phyloP scores from a whole-genome alignment of 2,888 invertebrate genomes.

The Glyphotaelius pellucidus region DNA sequence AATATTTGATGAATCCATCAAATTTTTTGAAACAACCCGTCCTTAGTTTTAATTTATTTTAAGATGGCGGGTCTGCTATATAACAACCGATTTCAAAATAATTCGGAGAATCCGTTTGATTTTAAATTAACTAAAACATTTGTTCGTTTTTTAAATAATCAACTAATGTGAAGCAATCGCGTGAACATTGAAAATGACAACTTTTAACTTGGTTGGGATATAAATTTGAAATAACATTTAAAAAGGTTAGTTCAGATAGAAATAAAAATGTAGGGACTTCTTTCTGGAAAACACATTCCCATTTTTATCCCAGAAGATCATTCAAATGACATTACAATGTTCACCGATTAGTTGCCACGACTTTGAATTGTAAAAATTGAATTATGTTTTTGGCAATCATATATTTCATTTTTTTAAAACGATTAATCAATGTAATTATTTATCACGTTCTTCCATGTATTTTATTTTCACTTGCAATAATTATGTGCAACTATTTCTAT shows the following conservation, averaged over 20 bases:
- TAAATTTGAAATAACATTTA: not conserved
- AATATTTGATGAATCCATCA: no score
- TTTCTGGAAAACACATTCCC: no score
- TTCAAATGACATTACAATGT: not conserved
- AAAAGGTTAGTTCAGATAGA: no score
- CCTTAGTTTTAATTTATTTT: not conserved
- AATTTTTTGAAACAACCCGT: no score
- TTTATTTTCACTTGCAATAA: not conserved
- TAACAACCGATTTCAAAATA: not conserved
- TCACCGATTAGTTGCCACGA: not conserved
- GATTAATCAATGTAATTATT: not conserved
- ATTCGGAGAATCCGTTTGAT: not conserved
- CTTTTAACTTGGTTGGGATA: not conserved
- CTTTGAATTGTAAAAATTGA: no score
- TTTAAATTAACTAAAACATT: not conserved
- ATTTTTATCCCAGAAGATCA: not conserved
- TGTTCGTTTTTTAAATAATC: no score
- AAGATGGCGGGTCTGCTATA: not conserved
- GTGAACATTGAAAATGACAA: not conserved
- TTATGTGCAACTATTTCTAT: not conserved
- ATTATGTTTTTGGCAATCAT: not conserved
- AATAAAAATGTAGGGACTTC: no score
- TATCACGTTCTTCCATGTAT: not conserved
- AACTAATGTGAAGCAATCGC: not conserved
- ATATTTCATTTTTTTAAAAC: not conserved